Evolutionary conservation across 2,113 vertebrate species (phyloP).

Genomic region (Tragulus kanchil): DNA sequence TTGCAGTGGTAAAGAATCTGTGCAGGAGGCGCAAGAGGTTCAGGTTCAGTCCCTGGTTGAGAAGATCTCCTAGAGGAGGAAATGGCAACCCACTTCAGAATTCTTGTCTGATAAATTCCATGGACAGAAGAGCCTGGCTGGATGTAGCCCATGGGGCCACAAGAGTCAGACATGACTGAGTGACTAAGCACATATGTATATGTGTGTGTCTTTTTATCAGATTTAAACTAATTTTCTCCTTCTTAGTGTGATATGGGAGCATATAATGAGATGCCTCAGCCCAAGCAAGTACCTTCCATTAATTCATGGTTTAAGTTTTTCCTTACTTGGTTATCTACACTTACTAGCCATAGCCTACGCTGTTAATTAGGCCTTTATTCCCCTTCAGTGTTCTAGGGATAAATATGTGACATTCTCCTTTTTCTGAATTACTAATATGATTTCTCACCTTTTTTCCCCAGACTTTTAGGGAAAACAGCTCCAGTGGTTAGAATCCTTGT

Average conservation of each 20-base stretch:
- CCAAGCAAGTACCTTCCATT: neutral
- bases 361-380: neutral
- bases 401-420: neutral
- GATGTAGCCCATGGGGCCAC: neutral
- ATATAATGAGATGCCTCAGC: neutral
- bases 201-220: neutral
- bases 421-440: constrained; percentile 47
- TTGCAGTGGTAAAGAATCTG: neutral
- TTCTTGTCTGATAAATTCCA: neutral
- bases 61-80: neutral
- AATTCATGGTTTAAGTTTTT: neutral
- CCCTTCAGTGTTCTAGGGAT: neutral
- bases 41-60: accelerated
- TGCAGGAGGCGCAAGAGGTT: neutral
- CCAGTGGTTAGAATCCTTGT: neutral
- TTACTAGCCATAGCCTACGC: neutral
- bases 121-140: neutral
- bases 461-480: constrained; percentile 37
- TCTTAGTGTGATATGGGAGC: neutral
- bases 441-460: neutral
- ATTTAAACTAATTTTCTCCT: neutral
- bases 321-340: neutral
- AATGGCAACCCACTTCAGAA: neutral
- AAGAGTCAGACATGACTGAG: neutral
- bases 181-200: neutral